Evolutionary conservation across 2,888 invertebrate species (phyloP), one percentile per base, ranked within the genome.

Genomic region (Timandra comae): DNA sequence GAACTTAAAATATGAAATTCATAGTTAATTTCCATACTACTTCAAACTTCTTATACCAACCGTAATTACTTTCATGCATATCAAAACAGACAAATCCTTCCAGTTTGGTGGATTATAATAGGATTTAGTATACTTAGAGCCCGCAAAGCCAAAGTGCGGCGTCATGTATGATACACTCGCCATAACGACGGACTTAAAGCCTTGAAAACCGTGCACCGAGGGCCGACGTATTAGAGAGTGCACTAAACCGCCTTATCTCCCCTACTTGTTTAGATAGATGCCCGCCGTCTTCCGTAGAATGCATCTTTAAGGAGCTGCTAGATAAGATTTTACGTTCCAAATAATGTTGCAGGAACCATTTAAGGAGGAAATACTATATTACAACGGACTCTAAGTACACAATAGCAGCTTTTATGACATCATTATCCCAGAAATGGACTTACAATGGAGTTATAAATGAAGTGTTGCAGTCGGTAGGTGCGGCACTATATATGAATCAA

Each of bases 231-330:
- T 65, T 63, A 65, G 55, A 59, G 54, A 69, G 58, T 73, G 68
- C 72, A 71, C 64, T 75, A 73, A 71, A 71, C 65, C 65, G 54
- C 41, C 68, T 75, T 78, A 76, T 76, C 77, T 76, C 63, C 77
- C 76, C 75, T 61, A 53, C 65, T 73, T 71, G 65, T 71, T 67
- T 66, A 73, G 71, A 74, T 73, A 73, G 51, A 69, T 58, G 59
- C 9, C 57, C 54, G 51, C 55, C 55, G 63, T 58, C 68, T 74
- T 75, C 70, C 73, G 67, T 63, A 64, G 61, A 64, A 72, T 76
- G 76, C 73, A 75, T 72, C 71, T 74, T 68, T 63, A 61, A 68
- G 63, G 62, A 69, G 56, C 55, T 56, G 43, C 46, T 36, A 67
- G 77, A 76, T 75, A 77, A 76, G 63, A 63, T 68, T 77, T 74